Evolutionary conservation across 2,888 invertebrate genomes (phyloP).

Genomic region (Anagyrus pseudococci): DNA sequence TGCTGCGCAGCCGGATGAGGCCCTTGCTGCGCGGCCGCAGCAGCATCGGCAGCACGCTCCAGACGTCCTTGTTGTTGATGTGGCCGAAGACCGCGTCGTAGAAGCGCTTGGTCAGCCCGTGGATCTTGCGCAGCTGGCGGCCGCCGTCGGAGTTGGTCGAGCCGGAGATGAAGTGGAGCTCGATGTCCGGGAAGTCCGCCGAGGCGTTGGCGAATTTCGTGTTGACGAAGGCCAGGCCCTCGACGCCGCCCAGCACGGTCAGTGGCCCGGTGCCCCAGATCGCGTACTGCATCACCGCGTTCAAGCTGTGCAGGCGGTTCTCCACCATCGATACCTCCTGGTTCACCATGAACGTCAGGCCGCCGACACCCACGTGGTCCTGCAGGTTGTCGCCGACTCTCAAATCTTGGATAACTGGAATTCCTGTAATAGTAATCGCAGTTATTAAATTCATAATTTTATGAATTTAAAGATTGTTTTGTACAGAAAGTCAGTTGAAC

Average conservation of each 20-base stretch:
- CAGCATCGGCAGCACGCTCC: slow-evolving; percentile 85
- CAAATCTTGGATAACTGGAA: slow-evolving; percentile 81
- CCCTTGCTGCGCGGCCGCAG: slow-evolving; percentile 87
- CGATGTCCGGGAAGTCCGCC: slow-evolving; percentile 87
- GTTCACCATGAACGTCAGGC: slow-evolving; percentile 82
- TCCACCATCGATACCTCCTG: slow-evolving; percentile 81
- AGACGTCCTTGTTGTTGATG: slow-evolving; percentile 78
- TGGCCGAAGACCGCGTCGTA: slow-evolving; percentile 78
- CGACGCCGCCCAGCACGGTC: slow-evolving; percentile 88
- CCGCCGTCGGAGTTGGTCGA: slow-evolving; percentile 88
- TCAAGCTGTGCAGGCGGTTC: slow-evolving; percentile 78
- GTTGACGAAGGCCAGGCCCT: slow-evolving; percentile 87
- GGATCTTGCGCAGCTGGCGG: slow-evolving; percentile 78
- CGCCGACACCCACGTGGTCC: slow-evolving; percentile 88
- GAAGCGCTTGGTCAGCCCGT: slow-evolving; percentile 77
- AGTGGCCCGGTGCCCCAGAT: slow-evolving; percentile 83
- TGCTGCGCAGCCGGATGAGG: slow-evolving; percentile 78
- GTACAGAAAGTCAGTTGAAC: neutral
- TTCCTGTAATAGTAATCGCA: no score
- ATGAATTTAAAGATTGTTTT: no score
- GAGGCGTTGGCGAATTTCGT: slow-evolving; percentile 83
- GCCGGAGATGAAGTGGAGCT: slow-evolving; percentile 88
- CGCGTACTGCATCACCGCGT: slow-evolving; percentile 83
- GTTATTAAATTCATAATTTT: no score
- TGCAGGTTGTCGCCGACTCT: slow-evolving; percentile 87